phyloP scores from a whole-genome alignment of 2,888 invertebrate species.

The Eulithis prunata region DNA sequence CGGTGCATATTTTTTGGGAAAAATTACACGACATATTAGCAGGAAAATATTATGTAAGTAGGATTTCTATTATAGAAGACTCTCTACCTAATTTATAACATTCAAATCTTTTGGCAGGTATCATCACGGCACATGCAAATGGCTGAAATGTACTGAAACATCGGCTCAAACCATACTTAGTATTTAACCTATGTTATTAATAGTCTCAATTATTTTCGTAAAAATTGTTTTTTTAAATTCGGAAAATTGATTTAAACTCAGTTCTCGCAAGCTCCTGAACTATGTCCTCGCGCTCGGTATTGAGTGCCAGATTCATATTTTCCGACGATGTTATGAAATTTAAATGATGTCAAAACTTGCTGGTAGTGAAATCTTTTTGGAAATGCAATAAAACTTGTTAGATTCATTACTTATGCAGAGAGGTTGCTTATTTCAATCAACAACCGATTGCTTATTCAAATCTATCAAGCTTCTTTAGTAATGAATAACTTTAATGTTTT shows the following conservation, averaged over 20 bases:
- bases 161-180: too few relatives aligned
- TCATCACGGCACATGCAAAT: too few relatives aligned
- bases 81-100: too few relatives aligned
- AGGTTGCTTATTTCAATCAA: conserved; percentile 5
- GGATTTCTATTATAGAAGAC: too few relatives aligned
- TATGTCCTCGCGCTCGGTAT: conserved; percentile 19
- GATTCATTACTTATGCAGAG: conserved; percentile 13
- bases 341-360: conserved; percentile 34
- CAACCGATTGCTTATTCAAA: not conserved
- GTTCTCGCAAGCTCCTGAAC: conserved; percentile 6
- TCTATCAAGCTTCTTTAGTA: not conserved
- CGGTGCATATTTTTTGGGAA: too few relatives aligned
- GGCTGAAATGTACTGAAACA: too few relatives aligned
- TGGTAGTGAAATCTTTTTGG: conserved; percentile 14
- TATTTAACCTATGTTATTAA: too few relatives aligned
- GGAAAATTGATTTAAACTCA: not conserved
- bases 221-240: not conserved
- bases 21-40: too few relatives aligned
- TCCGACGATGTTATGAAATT: conserved; percentile 40
- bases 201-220: too few relatives aligned
- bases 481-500: too few relatives aligned
- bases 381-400: conserved; percentile 7
- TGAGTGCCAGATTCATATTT: conserved; percentile 33
- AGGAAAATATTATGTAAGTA: too few relatives aligned
- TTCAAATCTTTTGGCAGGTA: too few relatives aligned